phyloP scores from a whole-genome alignment of 2,888 invertebrate genomes.

The Tenthredo notha region DNA sequence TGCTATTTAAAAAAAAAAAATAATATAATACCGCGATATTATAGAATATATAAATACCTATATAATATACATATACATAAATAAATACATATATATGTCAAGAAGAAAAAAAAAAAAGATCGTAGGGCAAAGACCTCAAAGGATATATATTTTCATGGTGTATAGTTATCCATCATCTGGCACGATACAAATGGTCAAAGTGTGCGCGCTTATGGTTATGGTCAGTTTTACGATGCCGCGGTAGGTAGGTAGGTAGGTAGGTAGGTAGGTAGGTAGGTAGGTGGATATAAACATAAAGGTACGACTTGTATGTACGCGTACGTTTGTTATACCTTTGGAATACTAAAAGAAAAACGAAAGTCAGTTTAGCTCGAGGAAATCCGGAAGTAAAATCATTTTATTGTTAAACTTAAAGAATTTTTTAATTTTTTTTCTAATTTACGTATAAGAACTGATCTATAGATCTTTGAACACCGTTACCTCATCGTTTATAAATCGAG shows the following conservation, averaged over 20 bases:
- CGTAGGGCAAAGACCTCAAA: not conserved
- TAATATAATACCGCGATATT: no score
- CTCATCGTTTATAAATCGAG: no score
- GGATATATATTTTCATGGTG: slow-evolving; percentile 2
- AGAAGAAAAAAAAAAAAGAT: not conserved
- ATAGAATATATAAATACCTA: no score
- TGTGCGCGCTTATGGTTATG: slow-evolving; percentile 27
- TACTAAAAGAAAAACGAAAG: not conserved
- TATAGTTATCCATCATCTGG: slow-evolving; percentile 33
- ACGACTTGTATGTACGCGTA: not conserved
- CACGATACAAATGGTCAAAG: slow-evolving; percentile 36
- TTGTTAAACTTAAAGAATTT: no score
- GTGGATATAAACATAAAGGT: not conserved
- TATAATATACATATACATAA: not conserved
- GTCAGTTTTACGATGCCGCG: slow-evolving; percentile 45
- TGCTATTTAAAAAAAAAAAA: no score
- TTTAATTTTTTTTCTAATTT: no score
- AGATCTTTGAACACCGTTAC: no score
- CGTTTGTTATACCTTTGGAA: not conserved
- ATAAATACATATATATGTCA: not conserved
- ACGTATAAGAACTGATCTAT: no score
- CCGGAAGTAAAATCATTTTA: slow-evolving; percentile 23
- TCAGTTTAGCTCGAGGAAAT: not conserved
- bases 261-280: no score
- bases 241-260: not conserved